phyloP scores from a whole-genome alignment of 2,888 invertebrate species.

The Limnephilus rhombicus region DNA sequence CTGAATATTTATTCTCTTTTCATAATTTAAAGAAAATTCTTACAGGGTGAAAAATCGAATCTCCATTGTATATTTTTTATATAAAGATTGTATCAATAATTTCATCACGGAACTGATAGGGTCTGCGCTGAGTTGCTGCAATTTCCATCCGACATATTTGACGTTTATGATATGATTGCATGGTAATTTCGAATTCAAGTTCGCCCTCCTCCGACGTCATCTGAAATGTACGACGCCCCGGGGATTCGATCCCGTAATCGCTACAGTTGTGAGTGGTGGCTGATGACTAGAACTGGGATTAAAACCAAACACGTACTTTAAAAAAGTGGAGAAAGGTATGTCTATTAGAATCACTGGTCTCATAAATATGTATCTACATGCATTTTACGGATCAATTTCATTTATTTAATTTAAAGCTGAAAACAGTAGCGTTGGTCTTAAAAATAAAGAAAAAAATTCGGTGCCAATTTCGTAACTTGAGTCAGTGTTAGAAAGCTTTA shows the following conservation, averaged over 20 bases:
- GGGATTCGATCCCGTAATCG: constrained; percentile 55
- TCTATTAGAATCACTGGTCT: background rate
- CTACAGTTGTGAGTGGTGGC: constrained; percentile 39
- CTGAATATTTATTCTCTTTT: background rate
- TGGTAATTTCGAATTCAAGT: constrained; percentile 56
- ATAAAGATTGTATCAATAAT: background rate
- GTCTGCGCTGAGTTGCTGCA: background rate
- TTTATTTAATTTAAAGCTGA: too few relatives aligned
- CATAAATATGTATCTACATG: too few relatives aligned
- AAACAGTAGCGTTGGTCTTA: too few relatives aligned
- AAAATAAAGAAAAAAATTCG: too few relatives aligned
- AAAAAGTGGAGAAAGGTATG: background rate
- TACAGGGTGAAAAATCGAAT: background rate
- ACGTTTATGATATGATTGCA: constrained; percentile 54
- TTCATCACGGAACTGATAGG: constrained; percentile 4
- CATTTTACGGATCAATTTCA: too few relatives aligned
- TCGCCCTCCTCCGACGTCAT: constrained; percentile 44
- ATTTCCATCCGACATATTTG: constrained; percentile 12
- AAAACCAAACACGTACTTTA: background rate
- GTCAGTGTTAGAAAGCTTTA: too few relatives aligned
- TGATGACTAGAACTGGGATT: background rate
- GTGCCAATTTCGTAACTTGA: too few relatives aligned
- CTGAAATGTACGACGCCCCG: constrained; percentile 51
- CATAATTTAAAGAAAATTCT: background rate
- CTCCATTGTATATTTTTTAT: background rate